Evolutionary conservation across 2,888 invertebrate species (phyloP).

Genomic region (Matsumyia berberina): DNA sequence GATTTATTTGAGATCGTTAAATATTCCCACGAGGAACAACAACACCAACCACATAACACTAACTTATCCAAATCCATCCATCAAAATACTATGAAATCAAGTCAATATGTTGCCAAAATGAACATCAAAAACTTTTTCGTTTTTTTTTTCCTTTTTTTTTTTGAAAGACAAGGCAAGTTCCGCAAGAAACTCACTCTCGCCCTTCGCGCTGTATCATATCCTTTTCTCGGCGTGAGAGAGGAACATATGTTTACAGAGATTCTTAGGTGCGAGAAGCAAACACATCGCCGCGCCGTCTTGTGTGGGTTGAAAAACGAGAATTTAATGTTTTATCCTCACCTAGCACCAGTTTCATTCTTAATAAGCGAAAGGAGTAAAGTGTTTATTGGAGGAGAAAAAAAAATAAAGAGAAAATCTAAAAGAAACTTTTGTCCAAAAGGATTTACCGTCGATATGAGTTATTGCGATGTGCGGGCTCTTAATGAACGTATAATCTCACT

Average conservation of each 20-base stretch:
- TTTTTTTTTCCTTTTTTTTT: too few species aligned
- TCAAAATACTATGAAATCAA: constrained; percentile 73
- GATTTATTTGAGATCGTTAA: background rate
- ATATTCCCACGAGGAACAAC: constrained; percentile 2
- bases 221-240: constrained; percentile 5
- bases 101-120: constrained; percentile 74
- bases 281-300: constrained; percentile 30
- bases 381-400: constrained; percentile 3
- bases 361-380: constrained; percentile 54
- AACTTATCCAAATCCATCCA: constrained; percentile 73
- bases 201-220: background rate
- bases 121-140: constrained; percentile 65
- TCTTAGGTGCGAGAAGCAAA: constrained; percentile 39
- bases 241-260: constrained; percentile 62
- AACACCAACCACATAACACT: constrained; percentile 47
- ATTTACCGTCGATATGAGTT: constrained; percentile 61
- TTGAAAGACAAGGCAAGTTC: constrained; percentile 60
- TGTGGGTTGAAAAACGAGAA: constrained; percentile 50
- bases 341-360: constrained; percentile 39
- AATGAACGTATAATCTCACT: constrained; percentile 59
- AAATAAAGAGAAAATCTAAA: constrained; percentile 2
- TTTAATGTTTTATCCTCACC: constrained; percentile 54
- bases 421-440: constrained; percentile 53
- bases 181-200: background rate
- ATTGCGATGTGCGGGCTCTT: constrained; percentile 52